Evolutionary conservation across 37 sponge, comb jelly and placozoan species (phyloP), one percentile per base, ranked within the genome.

Genomic region (Theonella swinhoei): DNA sequence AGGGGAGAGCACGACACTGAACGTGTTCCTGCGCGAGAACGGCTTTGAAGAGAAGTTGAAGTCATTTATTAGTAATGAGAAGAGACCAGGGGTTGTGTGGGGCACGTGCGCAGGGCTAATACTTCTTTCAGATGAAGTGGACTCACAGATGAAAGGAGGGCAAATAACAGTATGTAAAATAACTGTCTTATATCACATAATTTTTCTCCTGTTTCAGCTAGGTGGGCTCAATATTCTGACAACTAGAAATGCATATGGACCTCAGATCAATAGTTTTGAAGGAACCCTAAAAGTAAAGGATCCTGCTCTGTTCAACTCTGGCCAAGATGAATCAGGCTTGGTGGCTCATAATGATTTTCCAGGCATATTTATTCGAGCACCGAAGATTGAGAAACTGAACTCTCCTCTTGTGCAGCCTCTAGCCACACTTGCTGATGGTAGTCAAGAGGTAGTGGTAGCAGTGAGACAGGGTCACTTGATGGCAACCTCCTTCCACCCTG

Each of bases 101-200:
- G 93, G 93, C 1, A 93, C 90, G 31, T 93, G 93, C 79, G 93
- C 93, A 14, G 93, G 93, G 1, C 71, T 93, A 25, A 93, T 93
- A 8, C 68, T 93, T 2, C 62, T 93, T 0, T 58, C 93, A 11
- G 74, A 93, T 58, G 60, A 89, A 3, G 25, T 93, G 9, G 71
- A 61, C 1, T 82, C 82, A 0, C 87, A 93, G 79, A 93, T 86
- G 90, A 39, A 82, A 75, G 93, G 87, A 25, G 93, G 93, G 25
- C 93, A 93, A 62, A 54, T 71, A 47, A 47, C 76, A n/a, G 93
- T 93, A 35, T 61, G 93, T 47, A 47, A 47, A 47, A 47, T 7
- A 47, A 14, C 11, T 47, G 54, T 47, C 54, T 47, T 14, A 47
- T 47, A 17, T 47, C 54, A 47, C n/a, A 33, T 32, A 68, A 31